Evolutionary conservation across 2,797 vertebrate genomes (phyloP).

Genomic region (Antennarius maculatus): DNA sequence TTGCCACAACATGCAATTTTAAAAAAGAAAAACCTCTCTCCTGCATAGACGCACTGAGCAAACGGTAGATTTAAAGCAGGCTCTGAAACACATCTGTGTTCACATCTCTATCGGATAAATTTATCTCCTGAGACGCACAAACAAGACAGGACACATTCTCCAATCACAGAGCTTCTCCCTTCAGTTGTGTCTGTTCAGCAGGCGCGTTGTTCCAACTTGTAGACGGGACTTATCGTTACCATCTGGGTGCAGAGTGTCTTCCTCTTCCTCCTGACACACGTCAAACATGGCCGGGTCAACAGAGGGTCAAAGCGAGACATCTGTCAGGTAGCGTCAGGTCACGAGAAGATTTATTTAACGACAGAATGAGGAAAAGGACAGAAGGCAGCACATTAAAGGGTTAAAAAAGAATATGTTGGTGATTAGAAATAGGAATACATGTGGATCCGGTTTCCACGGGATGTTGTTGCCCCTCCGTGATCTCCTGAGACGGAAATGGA

Average conservation of each 20-base stretch:
- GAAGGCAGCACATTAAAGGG: background rate
- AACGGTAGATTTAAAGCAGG: background rate
- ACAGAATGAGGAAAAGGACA: constrained; percentile 20
- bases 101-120: no score
- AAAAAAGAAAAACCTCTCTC: background rate
- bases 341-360: constrained; percentile 21
- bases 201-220: constrained; percentile 63
- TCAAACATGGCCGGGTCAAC: constrained; percentile 41
- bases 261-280: constrained; percentile 6
- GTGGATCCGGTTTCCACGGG: constrained; percentile 60
- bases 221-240: constrained; percentile 41
- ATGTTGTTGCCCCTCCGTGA: constrained; percentile 59
- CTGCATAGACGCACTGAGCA: no score
- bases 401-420: background rate
- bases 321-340: no score
- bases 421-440: constrained; percentile 13
- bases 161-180: constrained; percentile 19
- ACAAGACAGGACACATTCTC: constrained; percentile 18
- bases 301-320: constrained; percentile 26
- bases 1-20: constrained; percentile 5
- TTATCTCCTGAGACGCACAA: constrained; percentile 19
- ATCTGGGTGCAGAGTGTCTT: constrained; percentile 38
- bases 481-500: constrained; percentile 52
- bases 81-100: background rate
- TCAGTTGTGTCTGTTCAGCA: no score